Percentiles rank a stretch among this genome's conserved stretches.
phyloP scores from a whole-genome alignment of 2,888 invertebrate species.

The Noctua pronuba region DNA sequence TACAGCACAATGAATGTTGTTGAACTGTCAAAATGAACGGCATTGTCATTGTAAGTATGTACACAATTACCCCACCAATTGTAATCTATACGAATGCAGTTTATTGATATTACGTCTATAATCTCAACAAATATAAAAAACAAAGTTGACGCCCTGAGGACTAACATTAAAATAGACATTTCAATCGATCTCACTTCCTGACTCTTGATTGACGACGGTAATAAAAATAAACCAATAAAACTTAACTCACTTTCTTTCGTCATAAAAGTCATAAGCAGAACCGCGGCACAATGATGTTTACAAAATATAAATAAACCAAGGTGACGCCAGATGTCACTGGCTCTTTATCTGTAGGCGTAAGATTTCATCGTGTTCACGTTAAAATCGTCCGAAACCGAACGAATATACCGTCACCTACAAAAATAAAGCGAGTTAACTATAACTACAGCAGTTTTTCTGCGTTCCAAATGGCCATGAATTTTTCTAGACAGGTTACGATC shows the following conservation, averaged over 20 bases:
- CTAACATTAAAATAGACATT: background rate
- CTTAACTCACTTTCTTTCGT: constrained; percentile 55
- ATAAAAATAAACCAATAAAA: constrained; percentile 55
- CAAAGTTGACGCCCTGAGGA: background rate
- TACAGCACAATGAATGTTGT: background rate
- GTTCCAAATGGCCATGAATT: constrained; percentile 63
- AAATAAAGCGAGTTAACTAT: constrained; percentile 68
- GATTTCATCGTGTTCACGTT: constrained; percentile 57
- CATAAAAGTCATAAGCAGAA: constrained; percentile 55
- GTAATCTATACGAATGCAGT: background rate
- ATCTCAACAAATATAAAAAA: background rate
- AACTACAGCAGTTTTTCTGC: constrained; percentile 53
- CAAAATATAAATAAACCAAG: constrained; percentile 75
- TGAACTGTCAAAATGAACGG: background rate
- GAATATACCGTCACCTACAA: constrained; percentile 59
- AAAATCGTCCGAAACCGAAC: constrained; percentile 42
- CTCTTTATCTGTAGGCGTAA: constrained; percentile 74
- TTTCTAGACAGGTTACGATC: constrained; percentile 52
- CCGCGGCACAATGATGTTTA: constrained; percentile 54
- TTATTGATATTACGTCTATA: background rate
- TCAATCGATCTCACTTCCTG: constrained; percentile 35
- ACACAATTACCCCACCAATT: background rate
- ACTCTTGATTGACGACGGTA: constrained; percentile 41
- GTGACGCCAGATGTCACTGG: constrained; percentile 76
- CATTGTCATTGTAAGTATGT: background rate